Percentiles rank a stretch among this genome's conserved stretches.
These are phyloP conservation scores for Axinella damicornis DNA, from an alignment of 37 sponge, comb jelly and placozoan genomes.

Conservation along the genomic window DNA sequence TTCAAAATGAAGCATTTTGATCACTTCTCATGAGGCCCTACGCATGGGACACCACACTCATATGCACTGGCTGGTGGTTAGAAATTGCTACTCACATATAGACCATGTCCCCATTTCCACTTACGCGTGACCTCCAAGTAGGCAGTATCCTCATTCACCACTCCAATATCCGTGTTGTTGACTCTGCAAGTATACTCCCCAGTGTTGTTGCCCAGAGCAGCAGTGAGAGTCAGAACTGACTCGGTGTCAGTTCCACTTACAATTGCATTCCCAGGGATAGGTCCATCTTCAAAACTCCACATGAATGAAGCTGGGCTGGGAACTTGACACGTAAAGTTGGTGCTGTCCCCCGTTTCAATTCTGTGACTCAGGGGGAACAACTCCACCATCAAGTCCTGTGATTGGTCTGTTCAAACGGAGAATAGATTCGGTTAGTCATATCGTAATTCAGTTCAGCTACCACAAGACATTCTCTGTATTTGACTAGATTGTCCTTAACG, in stretches of 20 bases:
- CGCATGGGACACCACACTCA: no score
- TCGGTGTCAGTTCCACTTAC: neutral
- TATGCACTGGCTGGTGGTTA: no score
- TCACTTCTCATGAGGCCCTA: no score
- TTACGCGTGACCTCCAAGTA: conserved; percentile 28
- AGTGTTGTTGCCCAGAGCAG: neutral
- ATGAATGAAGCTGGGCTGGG: neutral
- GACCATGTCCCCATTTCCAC: neutral
- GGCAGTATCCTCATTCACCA: conserved; percentile 31
- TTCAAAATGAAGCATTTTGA: no score
- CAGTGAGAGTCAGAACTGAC: conserved; percentile 4
- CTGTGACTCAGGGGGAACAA: conserved; percentile 12
- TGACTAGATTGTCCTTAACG: no score
- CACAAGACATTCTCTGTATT: no score
- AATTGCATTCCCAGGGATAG: conserved; percentile 6
- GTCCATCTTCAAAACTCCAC: conserved; percentile 45
- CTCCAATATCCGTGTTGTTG: neutral
- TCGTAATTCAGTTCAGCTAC: neutral
- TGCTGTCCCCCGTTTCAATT: conserved; percentile 7
- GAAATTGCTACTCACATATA: no score
- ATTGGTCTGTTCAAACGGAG: conserved; percentile 41
- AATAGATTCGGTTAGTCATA: no score
- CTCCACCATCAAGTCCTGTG: conserved; percentile 23
- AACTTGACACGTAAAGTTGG: conserved; percentile 5
- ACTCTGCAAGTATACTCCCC: conserved; percentile 52